A percentile compares a stretch with the other conserved stretches of the same genome.
These are phyloP conservation scores for Hylomyscus alleni DNA, from an alignment of 2,797 vertebrate genomes.

Conservation along the genomic window DNA sequence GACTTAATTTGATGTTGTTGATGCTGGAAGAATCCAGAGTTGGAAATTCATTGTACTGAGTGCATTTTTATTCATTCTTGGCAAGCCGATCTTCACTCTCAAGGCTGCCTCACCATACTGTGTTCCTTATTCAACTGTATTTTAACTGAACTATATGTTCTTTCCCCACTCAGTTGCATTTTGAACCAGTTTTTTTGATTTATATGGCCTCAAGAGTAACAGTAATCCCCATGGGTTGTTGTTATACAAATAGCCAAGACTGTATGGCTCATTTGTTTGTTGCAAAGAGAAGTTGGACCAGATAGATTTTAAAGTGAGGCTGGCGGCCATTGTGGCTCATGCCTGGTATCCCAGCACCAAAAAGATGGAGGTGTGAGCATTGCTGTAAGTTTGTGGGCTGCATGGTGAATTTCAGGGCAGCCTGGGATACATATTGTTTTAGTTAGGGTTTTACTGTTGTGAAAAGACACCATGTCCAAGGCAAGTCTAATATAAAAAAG, in stretches of 20 bases:
- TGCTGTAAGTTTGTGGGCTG: neutral
- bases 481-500: neutral
- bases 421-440: neutral
- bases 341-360: neutral
- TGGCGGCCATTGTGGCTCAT: neutral
- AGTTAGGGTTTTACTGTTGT: neutral
- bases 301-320: neutral
- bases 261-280: neutral
- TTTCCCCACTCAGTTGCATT: neutral
- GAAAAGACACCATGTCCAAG: neutral
- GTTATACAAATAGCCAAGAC: neutral
- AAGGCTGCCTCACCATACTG: neutral
- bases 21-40: conserved; percentile 43
- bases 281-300: conserved; percentile 1
- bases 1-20: conserved; percentile 67
- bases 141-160: neutral
- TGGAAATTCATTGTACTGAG: conserved; percentile 57
- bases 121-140: neutral
- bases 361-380: neutral
- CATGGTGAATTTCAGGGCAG: neutral
- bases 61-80: conserved; percentile 34
- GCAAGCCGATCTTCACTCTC: neutral
- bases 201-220: neutral
- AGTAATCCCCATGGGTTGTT: neutral
- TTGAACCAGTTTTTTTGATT: neutral